A percentile compares a stretch with the other conserved stretches of the same genome.
Evolutionary conservation across 2,797 vertebrate species (phyloP).

Genomic region (Rhynchonycteris naso): DNA sequence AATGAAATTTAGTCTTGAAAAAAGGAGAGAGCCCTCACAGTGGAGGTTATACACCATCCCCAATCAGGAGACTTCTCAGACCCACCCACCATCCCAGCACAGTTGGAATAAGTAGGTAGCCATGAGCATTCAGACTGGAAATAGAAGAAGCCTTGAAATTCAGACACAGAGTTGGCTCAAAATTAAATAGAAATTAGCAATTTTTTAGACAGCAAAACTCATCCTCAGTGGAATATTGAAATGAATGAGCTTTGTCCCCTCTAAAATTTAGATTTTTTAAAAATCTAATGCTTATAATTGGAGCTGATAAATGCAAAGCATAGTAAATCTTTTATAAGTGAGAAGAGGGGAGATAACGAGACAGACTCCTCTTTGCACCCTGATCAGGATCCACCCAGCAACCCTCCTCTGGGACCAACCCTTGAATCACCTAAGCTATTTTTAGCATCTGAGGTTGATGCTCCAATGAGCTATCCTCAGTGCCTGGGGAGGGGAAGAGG

Average conservation of each 20-base stretch:
- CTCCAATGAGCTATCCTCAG: too few relatives aligned
- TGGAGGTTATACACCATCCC: background rate
- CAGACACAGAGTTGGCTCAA: background rate
- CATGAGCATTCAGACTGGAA: background rate
- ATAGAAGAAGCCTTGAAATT: background rate
- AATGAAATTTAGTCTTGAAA: slow-evolving; percentile 10
- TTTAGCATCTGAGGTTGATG: too few relatives aligned
- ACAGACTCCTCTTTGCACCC: too few relatives aligned
- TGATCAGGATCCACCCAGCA: too few relatives aligned
- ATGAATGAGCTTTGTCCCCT: background rate
- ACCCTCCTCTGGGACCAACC: too few relatives aligned
- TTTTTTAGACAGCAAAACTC: background rate
- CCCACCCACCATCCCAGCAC: background rate
- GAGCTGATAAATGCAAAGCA: background rate
- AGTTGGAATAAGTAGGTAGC: background rate
- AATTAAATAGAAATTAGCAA: background rate
- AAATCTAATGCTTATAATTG: background rate
- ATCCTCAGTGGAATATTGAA: background rate
- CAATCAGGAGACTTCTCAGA: background rate
- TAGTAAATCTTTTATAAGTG: too few relatives aligned
- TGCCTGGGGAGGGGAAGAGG: too few relatives aligned
- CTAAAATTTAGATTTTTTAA: slow-evolving; percentile 19
- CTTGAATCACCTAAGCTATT: too few relatives aligned
- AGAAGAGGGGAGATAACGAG: too few relatives aligned
- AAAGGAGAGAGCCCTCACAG: background rate